Conservation (phyloP, 2,797 vertebrate genomes). For the Onychomys torridus region DNA sequence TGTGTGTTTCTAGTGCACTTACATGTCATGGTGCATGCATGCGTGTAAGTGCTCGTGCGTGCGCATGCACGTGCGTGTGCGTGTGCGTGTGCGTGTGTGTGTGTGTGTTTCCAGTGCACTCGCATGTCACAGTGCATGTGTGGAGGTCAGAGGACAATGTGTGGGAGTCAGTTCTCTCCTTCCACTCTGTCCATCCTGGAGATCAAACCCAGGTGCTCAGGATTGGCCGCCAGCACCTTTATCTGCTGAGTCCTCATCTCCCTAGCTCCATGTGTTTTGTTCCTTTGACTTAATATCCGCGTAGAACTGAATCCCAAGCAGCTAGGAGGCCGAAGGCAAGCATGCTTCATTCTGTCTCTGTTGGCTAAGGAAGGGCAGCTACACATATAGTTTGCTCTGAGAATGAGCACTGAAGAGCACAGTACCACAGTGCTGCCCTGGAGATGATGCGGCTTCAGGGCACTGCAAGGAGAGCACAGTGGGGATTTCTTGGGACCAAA, state of each 20-base stretch:
- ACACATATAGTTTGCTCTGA: neutral
- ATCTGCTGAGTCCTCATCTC: neutral
- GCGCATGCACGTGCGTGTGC: neutral
- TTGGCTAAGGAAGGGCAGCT: neutral
- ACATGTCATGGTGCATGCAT: neutral
- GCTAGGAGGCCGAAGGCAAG: neutral
- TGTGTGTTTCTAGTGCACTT: neutral
- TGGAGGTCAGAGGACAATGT: neutral
- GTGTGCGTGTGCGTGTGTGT: neutral
- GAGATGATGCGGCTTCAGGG: neutral
- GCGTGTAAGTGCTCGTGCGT: no score
- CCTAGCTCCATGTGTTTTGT: neutral
- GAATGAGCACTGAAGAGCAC: neutral
- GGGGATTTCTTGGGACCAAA: neutral
- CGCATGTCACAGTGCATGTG: neutral
- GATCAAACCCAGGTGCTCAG: neutral
- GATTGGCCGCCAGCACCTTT: neutral
- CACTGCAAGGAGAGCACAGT: neutral
- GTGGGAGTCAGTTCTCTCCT: neutral
- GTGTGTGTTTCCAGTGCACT: neutral
- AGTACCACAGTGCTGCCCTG: neutral
- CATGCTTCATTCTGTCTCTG: neutral
- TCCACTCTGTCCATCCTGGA: neutral
- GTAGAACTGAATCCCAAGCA: neutral
- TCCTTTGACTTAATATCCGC: neutral